Evolutionary conservation across 2,888 invertebrate species (phyloP).

Genomic region (Mythimna loreyi): DNA sequence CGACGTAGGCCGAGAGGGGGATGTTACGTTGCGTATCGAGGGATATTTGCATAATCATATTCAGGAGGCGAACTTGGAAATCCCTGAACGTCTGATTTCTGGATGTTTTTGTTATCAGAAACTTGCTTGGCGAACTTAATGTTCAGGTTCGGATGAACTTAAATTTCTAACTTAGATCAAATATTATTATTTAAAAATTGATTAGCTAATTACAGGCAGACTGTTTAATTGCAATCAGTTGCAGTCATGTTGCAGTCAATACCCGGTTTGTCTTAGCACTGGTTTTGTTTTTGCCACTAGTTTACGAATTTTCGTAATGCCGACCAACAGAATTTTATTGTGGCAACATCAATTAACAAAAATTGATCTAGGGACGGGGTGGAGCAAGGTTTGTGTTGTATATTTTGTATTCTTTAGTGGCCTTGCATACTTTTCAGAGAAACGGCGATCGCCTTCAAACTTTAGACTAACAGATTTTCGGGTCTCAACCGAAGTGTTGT

Average conservation of each 20-base stretch:
- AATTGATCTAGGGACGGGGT: too few relatives aligned
- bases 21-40: constrained; percentile 67
- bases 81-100: constrained; percentile 48
- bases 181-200: neutral
- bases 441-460: too few relatives aligned
- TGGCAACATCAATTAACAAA: too few relatives aligned
- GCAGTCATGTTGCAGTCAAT: neutral
- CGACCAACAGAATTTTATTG: too few relatives aligned
- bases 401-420: too few relatives aligned
- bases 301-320: too few relatives aligned
- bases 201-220: constrained; percentile 4
- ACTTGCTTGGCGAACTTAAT: constrained; percentile 27
- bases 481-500: too few relatives aligned
- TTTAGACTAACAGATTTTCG: too few relatives aligned
- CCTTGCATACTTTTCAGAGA: too few relatives aligned
- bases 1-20: constrained; percentile 56
- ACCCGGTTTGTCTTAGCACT: neutral
- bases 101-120: constrained; percentile 37
- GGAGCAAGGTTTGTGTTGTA: too few relatives aligned
- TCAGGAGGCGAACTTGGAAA: constrained; percentile 67
- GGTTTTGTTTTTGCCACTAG: neutral
- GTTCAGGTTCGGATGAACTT: constrained; percentile 23
- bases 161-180: constrained; percentile 11
- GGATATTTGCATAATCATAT: constrained; percentile 79
- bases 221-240: neutral